Base-by-base conservation (phyloP, 2,797 vertebrate genomes). In the Lates japonicus region DNA sequence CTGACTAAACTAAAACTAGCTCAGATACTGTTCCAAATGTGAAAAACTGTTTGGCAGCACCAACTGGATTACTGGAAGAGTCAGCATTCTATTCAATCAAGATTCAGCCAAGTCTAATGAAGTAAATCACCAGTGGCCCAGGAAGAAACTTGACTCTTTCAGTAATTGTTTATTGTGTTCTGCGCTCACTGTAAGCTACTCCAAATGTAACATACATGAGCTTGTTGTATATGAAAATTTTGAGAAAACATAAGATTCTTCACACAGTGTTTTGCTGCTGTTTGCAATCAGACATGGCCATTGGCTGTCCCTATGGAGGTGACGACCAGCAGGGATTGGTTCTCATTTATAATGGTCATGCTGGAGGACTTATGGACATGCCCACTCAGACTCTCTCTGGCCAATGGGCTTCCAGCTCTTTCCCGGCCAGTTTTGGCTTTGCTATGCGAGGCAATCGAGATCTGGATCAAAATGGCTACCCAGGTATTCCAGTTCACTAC, bases 391-490 rank as follows among this genome's bases (percentile, higher is more conserved):
- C 95, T 35, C 93, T 98, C 62, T 86, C 93, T 31, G 97, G 97
- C 62, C 93, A 96, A 75, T 98, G 97, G 97, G 91, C 95, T 65
- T 91, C 94, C 16, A 88, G 93, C 68, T 86, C 92, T 39, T 89
- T 94, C 9, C 97, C 96, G 0, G 93, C 96, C 51, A 96, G 95
- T 87, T 98, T 98, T 85, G 97, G 97, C 29, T 97, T 95, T 22
- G 82, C 97, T 19, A 88, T 97, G 57, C 95, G 96, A 62, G 96
- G 97, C 66, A 94, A 95, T 75, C 95, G 82, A 88, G 97, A 98
- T 72, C 80, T 98, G 77, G 97, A 98, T 85, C 93, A 95, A 78
- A 98, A 98, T 3, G 97, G 97, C 51, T 98, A 97, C 79, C 97
- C 97, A 94, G 97, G 97, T 98, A 87, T 59, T 31, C 11, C 46